phyloP scores from a whole-genome alignment of 2,797 vertebrate species.

The Channa striata region DNA sequence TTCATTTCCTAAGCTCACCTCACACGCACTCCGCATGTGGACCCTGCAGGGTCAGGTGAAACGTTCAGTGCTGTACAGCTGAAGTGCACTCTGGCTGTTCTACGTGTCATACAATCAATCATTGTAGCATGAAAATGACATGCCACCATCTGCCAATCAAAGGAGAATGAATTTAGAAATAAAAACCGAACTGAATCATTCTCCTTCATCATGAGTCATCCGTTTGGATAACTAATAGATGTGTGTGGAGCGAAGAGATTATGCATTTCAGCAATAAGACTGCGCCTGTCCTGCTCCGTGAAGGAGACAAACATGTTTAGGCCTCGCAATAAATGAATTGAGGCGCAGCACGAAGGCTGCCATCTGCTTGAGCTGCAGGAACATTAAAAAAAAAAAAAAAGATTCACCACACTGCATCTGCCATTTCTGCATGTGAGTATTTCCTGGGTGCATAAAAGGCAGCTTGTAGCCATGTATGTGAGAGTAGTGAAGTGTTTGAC shows the following conservation, averaged over 20 bases:
- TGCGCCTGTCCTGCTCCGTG: conserved; percentile 28
- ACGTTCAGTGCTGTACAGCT: conserved; percentile 13
- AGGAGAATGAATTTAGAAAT: conserved; percentile 48
- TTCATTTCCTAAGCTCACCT: conserved; percentile 56
- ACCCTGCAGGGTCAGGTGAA: conserved; percentile 36
- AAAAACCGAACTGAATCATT: conserved; percentile 52
- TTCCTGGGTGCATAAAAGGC: conserved; percentile 28
- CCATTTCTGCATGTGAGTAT: conserved; percentile 25
- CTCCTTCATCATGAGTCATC: conserved; percentile 49
- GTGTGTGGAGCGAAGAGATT: conserved; percentile 36
- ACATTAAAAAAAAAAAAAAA: conserved; percentile 13
- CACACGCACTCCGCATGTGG: conserved; percentile 41
- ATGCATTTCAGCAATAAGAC: conserved; percentile 39
- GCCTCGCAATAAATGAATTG: conserved; percentile 22
- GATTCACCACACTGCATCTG: not conserved
- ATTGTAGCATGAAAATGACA: conserved; percentile 32
- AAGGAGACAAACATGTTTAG: conserved; percentile 26
- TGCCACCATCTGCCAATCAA: conserved; percentile 65
- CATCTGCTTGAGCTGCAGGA: conserved; percentile 26
- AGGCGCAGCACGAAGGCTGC: conserved; percentile 12
- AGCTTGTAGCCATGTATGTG: conserved; percentile 37
- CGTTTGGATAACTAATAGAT: conserved; percentile 40
- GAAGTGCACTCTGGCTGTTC: not conserved
- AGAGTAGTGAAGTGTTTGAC: conserved; percentile 66
- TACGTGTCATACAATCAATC: no score